Evolutionary conservation across 2,113 vertebrate genomes (phyloP), one percentile per base, ranked within the genome.

Genomic region (Cynocephalus volans): DNA sequence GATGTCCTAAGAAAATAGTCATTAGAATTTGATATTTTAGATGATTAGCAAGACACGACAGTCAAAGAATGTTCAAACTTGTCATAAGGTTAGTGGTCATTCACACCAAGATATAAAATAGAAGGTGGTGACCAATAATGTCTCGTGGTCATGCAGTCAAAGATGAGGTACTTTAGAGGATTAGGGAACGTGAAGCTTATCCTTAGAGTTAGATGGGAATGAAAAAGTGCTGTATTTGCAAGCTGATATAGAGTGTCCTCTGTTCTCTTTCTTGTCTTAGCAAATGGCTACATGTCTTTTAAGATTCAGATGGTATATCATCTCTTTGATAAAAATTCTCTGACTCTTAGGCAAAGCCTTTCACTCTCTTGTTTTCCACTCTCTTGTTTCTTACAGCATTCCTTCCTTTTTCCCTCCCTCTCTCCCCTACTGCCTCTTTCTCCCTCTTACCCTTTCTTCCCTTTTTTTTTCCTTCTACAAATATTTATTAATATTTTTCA

Each of bases 401-500:
- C 3, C 11, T 50, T 50, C 31, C 60, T 15, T 14, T 3, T 31
- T 12, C 13, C 21, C 4, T 62, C 36, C 14, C 5, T 26, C 15
- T 11, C 18, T 77, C 24, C 14, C 18, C 28, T 4, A 15, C 14
- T 31, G 9, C 19, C 21, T 24, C 10, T 21, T 36, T 8, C 8
- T n/a, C 21, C 24, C 0, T 62, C 8, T 21, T 65, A 28, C 26
- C 5, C 31, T 56, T 8, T 36, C 21, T 80, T 23, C 41, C 69
- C 52, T 75, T 54, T 33, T 69, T 58, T 31, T 62, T 87, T 62
- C 21, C 13, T 73, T 80, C 60, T 45, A 60, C 21, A 88, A 36
- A 88, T 52, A 88, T 54, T 72, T 58, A 67, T 88, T 70, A 87
- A 50, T 60, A 80, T 33, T 67, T 82, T 69, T 90, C 65, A 54